Evolutionary conservation across 2,888 invertebrate species (phyloP), one percentile per base, ranked within the genome.

Genomic region (Myopa testacea): DNA sequence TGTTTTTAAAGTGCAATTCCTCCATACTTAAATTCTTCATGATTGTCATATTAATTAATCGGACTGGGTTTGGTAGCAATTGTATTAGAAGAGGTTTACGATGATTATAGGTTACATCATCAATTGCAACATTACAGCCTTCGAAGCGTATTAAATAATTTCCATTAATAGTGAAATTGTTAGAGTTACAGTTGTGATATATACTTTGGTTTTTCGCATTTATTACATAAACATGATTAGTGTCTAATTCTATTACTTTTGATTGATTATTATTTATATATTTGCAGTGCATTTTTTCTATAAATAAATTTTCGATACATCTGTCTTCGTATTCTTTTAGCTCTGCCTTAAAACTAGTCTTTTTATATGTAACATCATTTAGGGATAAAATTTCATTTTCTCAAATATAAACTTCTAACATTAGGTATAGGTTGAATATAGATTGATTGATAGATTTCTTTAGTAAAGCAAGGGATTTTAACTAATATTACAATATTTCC

Each of bases 151-250:
- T 73, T 26, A 62, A 63, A 74, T 74, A 63, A 63, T 50, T 63
- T 74, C 73, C 26, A 14, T 45, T 74, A 65, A 62, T 74, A 74
- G 65, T 73, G 14, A 71, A 71, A 71, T 71, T 71, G 26, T 55
- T 71, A 37, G 58, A 71, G 34, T 55, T 71, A 71, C 71, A 58
- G 71, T 71, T 71, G 71, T 71, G 71, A 58, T 71, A 71, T 55
- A 58, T 71, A 71, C 26, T 55, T 58, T 71, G 58, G 58, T 71
- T 55, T 55, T 71, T 71, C 37, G 58, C 71, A 71, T 71, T 71
- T 16, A 55, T 55, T 26, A 71, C 55, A 55, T 71, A 71, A 71
- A 55, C 71, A 55, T 71, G 71, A 34, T 71, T 71, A 55, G 71
- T 71, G 37, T 71, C 71, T 55, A 19, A 55, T 71, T 71, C 71